Base-by-base conservation (phyloP, 2,113 vertebrate species). In the Takifugu flavidus region DNA sequence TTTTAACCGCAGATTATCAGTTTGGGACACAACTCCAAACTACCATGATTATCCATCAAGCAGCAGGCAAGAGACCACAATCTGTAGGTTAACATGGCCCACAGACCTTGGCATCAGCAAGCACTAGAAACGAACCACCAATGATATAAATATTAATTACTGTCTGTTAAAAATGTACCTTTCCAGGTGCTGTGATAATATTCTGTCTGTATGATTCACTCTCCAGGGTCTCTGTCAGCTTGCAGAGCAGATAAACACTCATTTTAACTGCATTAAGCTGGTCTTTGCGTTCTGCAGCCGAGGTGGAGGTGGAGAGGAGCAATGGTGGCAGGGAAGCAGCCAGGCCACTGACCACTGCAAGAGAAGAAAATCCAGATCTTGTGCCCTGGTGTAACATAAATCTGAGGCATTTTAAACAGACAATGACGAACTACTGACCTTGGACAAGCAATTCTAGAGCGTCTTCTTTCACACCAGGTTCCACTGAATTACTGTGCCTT, bases 241-340 rank as follows among this genome's bases (percentile, higher is more conserved):
- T 93, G 66, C 92, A 89, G 46, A 98, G 90, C 59, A 94, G 78
- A 60, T 95, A 98, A 53, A 95, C 93, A 25, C 92, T 95, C 97
- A 99, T 99, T 85, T 98, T 99, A 6, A 99, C 92, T 2, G 92
- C 88, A 1, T 92, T 98, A 0, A 95, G 91, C 14, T 96, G 94
- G 68, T 92, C 86, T n/a, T 82, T 72, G 1, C 93, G 91, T 53
- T 95, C 92, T 1, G 80, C 74, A 0, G 60, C 49, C 14, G 89
- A 88, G 62, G 94, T 53, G 0, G 85, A 55, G 44, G 88, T 52
- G 50, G 92, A 87, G 1, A 78, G 59, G 13, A 98, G 72, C 61
- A 95, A 15, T 0, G 86, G 6, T 0, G 95, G 88, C 59, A 99
- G 88, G 12, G 94, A 92, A 49, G 76, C 84, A 8, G 93, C 92